These are phyloP conservation scores for human DNA, from an alignment of 2,113 vertebrate species.

Conservation along the genomic window GRCh38 chr7:27820501-27821000, in stretches of 20 bases:
- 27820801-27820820: not conserved
- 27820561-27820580: not conserved
- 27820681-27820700: not conserved
- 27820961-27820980: not conserved
- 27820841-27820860: not conserved
- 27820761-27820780: not conserved
- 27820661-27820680: not conserved
- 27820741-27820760: not conserved
- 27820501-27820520: not conserved
- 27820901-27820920: not conserved
- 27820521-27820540: not conserved
- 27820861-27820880: not conserved
- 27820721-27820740: not conserved
- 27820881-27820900: not conserved
- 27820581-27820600: not conserved
- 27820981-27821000: not conserved
- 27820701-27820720: not conserved
- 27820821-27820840: not conserved
- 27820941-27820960: not conserved
- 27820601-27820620: not conserved
- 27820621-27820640: not conserved
- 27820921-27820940: not conserved
- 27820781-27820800: not conserved
- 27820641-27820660: not conserved
- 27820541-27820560: not conserved